Base-by-base conservation (phyloP, 2,888 invertebrate genomes). In the Thymelicus acteon region DNA sequence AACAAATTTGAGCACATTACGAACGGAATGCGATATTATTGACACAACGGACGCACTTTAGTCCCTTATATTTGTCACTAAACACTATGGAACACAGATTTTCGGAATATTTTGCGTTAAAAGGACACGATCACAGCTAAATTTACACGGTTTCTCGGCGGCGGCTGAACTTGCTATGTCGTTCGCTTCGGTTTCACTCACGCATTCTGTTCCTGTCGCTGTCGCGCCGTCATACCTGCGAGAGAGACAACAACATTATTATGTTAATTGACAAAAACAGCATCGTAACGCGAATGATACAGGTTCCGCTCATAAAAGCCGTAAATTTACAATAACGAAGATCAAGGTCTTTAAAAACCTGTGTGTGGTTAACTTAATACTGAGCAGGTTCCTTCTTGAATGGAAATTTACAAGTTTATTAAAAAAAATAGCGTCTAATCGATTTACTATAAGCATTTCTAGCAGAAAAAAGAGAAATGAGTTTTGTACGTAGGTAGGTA, bases 261-360 rank as follows among this genome's bases (percentile, higher is more conserved):
- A 83, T 78, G 75, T 75, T 83, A 85, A 88, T 87, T 87, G 84
- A 87, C 81, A 85, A 86, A 69, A 83, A 82, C 81, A 80, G 77
- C 77, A 67, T 71, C 58, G 72, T 76, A 74, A 79, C 76, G 75
- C 80, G 77, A 82, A 82, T 82, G 80, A 78, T 75, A 79, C 80
- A 79, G 82, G 83, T 84, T 82, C 68, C 72, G 74, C 72, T 73
- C 76, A 72, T 74, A 76, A 73, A 74, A 73, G 73, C 69, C 61
- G 73, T 66, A 72, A 75, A 74, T 72, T 69, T 70, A 64, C 70
- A 62, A 60, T 47, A 67, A 60, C 67, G 40, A 71, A 72, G 63
- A 72, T 72, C 72, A 72, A 72, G 68, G 69, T 69, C 52, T 54
- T 68, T 57, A 68, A 61, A 31, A 54, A 54, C 24, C 54, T 54